Evolutionary conservation across 2,113 vertebrate genomes (phyloP).

Genomic region (pig (Sus scrofa)): T2T-Sscrofa CM000828.6:22664501-22665000

Average conservation of each 20-base stretch:
- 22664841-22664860: neutral
- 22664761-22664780: neutral
- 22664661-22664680: too few relatives aligned
- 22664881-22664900: constrained; percentile 84
- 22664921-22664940: constrained; percentile 95
- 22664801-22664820: neutral
- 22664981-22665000: constrained; percentile 88
- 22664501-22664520: too few relatives aligned
- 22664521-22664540: neutral
- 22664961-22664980: constrained; percentile 94
- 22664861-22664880: neutral
- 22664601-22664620: too few relatives aligned
- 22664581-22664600: too few relatives aligned
- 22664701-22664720: neutral
- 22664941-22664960: constrained; percentile 93
- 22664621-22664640: too few relatives aligned
- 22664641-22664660: too few relatives aligned
- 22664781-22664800: neutral
- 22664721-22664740: too few relatives aligned
- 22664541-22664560: neutral
- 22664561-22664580: too few relatives aligned
- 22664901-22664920: constrained; percentile 96
- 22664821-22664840: neutral
- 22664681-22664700: neutral
- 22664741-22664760: neutral